phyloP scores from a whole-genome alignment of 2,113 vertebrate species.

The Percopsis transmontana region DNA sequence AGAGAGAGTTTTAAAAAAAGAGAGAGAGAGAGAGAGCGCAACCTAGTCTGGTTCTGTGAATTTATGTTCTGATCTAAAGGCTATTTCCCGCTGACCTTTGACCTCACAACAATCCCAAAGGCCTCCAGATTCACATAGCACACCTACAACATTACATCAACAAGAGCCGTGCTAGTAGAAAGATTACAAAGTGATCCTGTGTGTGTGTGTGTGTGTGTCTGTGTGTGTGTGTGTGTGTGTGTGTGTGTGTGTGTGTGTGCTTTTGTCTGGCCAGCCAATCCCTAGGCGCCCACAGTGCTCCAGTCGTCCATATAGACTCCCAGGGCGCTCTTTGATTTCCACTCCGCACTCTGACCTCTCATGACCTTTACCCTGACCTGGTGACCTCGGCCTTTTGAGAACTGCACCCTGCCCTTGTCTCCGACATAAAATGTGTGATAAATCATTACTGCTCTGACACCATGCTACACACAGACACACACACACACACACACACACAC shows the following conservation, averaged over 20 bases:
- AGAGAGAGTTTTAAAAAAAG: not conserved
- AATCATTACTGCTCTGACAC: constrained; percentile 78
- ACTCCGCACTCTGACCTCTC: constrained; percentile 71
- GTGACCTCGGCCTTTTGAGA: constrained; percentile 58
- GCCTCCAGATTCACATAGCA: constrained; percentile 48
- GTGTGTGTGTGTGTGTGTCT: constrained; percentile 19
- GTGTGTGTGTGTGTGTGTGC: constrained; percentile 40
- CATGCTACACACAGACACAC: constrained; percentile 20
- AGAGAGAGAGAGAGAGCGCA: constrained; percentile 6
- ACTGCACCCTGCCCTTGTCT: constrained; percentile 38
- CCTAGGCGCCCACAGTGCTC: constrained; percentile 71
- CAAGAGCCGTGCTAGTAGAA: not conserved
- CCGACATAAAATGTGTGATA: constrained; percentile 77
- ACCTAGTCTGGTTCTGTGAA: constrained; percentile 30
- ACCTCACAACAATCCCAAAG: constrained; percentile 59
- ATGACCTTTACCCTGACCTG: constrained; percentile 66
- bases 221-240: constrained; percentile 1
- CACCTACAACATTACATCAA: constrained; percentile 37
- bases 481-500: constrained; percentile 22
- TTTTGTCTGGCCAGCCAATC: constrained; percentile 69
- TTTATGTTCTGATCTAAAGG: constrained; percentile 44
- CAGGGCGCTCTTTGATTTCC: constrained; percentile 76
- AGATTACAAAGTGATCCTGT: not conserved
- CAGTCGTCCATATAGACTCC: constrained; percentile 70
- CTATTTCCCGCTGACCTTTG: constrained; percentile 62